These are phyloP conservation scores for Solea solea DNA, from an alignment of 2,113 vertebrate genomes.

Conservation along the genomic window DNA sequence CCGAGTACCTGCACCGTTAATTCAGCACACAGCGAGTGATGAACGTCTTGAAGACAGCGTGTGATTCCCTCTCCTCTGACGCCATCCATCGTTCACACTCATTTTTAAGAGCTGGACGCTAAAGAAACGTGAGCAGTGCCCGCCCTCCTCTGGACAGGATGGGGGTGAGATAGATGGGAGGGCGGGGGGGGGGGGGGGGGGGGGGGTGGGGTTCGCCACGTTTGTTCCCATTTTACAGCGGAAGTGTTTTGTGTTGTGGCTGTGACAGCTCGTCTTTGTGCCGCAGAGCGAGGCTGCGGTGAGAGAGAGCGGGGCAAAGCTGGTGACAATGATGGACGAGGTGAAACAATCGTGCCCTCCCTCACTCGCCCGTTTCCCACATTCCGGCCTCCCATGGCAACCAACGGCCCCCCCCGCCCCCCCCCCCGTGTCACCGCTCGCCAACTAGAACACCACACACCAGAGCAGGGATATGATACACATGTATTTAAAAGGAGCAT, in stretches of 20 bases:
- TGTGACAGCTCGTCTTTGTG: slow-evolving; percentile 73
- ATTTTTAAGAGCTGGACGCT: slow-evolving; percentile 40
- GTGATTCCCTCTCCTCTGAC: slow-evolving; percentile 31
- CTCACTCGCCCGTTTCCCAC: slow-evolving; percentile 53
- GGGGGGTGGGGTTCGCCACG: slow-evolving; percentile 13
- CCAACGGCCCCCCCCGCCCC: slow-evolving; percentile 26
- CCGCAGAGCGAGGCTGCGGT: slow-evolving; percentile 52
- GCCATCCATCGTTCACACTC: slow-evolving; percentile 55
- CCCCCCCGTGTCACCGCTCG: background rate
- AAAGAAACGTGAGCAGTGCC: slow-evolving; percentile 56
- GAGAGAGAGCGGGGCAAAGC: slow-evolving; percentile 40
- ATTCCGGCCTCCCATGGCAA: slow-evolving; percentile 68
- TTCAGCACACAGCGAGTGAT: background rate
- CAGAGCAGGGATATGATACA: background rate
- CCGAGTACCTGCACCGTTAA: background rate
- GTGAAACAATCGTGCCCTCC: slow-evolving; percentile 60
- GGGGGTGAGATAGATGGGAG: too few relatives aligned
- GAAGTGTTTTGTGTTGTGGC: slow-evolving; percentile 74
- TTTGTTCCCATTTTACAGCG: slow-evolving; percentile 61
- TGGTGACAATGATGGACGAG: slow-evolving; percentile 78
- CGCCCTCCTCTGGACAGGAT: slow-evolving; percentile 36
- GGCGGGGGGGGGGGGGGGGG: background rate
- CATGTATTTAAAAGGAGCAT: background rate
- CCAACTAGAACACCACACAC: background rate
- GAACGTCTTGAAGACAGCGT: background rate